Evolutionary conservation across 1,140 invertebrate genomes (phyloP).

Genomic region (Sminthurides bifidus): DNA sequence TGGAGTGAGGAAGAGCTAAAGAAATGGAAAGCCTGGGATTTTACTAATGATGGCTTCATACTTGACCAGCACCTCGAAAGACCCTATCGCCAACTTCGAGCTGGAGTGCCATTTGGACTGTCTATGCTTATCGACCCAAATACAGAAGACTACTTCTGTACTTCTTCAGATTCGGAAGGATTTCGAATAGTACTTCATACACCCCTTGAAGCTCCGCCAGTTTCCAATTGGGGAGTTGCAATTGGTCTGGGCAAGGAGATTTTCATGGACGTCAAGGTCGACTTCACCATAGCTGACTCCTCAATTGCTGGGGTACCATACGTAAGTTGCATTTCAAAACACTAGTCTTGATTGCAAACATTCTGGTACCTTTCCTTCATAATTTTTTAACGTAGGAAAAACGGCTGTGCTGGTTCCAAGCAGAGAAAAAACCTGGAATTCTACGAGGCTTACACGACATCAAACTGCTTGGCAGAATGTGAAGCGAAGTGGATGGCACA

Average conservation of each 20-base stretch:
- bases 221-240: neutral
- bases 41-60: constrained; percentile 3
- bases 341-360: neutral
- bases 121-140: constrained; percentile 17
- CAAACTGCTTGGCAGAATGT: constrained; percentile 7
- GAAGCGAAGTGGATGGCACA: constrained; percentile 8
- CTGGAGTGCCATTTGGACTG: constrained; percentile 11
- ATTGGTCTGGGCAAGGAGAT: constrained; percentile 8
- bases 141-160: constrained; percentile 10
- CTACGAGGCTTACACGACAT: constrained; percentile 14
- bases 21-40: constrained; percentile 13
- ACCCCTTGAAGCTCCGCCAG: constrained; percentile 5
- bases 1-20: neutral
- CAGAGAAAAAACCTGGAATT: constrained; percentile 10
- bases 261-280: neutral
- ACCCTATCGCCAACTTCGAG: constrained; percentile 8
- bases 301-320: neutral
- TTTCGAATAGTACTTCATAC: constrained; percentile 2
- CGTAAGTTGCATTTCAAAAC: constrained; percentile 2
- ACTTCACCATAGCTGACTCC: neutral
- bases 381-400: neutral
- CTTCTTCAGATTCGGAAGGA: constrained; percentile 1
- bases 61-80: neutral
- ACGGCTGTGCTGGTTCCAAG: constrained; percentile 11
- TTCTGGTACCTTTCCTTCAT: neutral